Conservation (phyloP, 2,797 vertebrate genomes). For the Crocidura indochinensis region DNA sequence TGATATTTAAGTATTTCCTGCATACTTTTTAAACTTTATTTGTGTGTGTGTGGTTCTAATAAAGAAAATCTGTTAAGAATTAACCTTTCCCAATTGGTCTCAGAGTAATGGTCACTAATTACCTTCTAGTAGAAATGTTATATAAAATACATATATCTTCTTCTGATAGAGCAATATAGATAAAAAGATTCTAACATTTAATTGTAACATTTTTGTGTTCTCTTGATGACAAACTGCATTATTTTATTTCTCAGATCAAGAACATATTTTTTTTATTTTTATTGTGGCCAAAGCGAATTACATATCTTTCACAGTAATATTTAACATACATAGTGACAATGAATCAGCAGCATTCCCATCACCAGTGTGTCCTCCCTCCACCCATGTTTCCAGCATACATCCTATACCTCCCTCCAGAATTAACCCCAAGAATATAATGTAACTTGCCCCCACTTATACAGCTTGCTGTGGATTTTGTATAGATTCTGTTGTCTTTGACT, state of each 20-base stretch:
- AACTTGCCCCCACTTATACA: too few relatives aligned
- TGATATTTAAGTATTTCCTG: conserved; percentile 36
- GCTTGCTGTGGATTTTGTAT: too few relatives aligned
- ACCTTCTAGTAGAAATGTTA: conserved; percentile 15
- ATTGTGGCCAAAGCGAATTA: too few relatives aligned
- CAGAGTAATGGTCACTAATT: conserved; percentile 23
- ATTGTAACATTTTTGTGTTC: conserved; percentile 13
- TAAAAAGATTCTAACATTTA: conserved; percentile 17
- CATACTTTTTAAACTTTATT: background rate
- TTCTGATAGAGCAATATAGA: background rate
- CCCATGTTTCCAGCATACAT: too few relatives aligned
- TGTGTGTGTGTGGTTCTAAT: background rate
- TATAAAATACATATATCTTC: background rate
- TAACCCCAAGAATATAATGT: too few relatives aligned
- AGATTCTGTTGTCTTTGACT: too few relatives aligned
- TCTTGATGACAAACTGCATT: conserved; percentile 1
- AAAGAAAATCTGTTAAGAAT: conserved; percentile 37
- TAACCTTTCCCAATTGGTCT: conserved; percentile 47
- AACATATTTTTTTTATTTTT: background rate
- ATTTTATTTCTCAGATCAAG: conserved; percentile 16
- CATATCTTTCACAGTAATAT: too few relatives aligned
- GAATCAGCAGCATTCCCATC: too few relatives aligned
- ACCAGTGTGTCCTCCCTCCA: too few relatives aligned
- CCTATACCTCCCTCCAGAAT: too few relatives aligned
- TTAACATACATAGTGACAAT: too few relatives aligned